These are phyloP conservation scores for Zophobas atratus DNA, from an alignment of 1,140 invertebrate species.

Conservation along the genomic window DNA sequence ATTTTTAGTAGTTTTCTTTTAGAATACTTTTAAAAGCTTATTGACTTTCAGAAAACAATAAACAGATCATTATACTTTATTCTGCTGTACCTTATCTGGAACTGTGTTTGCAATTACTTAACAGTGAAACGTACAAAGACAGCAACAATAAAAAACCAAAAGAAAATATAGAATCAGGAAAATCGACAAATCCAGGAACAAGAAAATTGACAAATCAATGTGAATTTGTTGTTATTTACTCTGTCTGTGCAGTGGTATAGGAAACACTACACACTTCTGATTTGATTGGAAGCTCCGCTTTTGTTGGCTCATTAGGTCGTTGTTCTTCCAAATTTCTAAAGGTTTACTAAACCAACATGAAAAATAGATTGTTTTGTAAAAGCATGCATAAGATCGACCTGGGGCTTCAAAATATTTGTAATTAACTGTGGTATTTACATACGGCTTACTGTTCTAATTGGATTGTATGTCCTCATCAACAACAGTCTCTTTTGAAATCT, in stretches of 20 bases:
- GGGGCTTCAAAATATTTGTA: no score
- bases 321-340: conserved; percentile 33
- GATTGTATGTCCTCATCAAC: no score
- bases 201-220: conserved; percentile 19
- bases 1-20: no score
- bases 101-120: conserved; percentile 5
- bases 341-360: background rate
- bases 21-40: no score
- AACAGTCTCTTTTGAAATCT: no score
- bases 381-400: no score
- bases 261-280: conserved; percentile 43
- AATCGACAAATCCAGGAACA: background rate
- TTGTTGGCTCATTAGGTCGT: conserved; percentile 38
- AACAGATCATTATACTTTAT: no score
- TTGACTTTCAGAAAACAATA: no score
- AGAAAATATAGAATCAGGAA: conserved; percentile 24
- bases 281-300: conserved; percentile 44
- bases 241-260: conserved; percentile 33
- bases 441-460: no score
- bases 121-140: conserved; percentile 15
- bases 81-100: background rate
- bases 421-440: no score
- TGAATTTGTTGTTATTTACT: conserved; percentile 42
- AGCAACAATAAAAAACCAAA: conserved; percentile 3
- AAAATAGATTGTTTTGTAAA: no score